A percentile compares a stretch with the other conserved stretches of the same genome.
Conservation (phyloP, 2,797 vertebrate species). For the Mormyrus proboscirostris region DNA sequence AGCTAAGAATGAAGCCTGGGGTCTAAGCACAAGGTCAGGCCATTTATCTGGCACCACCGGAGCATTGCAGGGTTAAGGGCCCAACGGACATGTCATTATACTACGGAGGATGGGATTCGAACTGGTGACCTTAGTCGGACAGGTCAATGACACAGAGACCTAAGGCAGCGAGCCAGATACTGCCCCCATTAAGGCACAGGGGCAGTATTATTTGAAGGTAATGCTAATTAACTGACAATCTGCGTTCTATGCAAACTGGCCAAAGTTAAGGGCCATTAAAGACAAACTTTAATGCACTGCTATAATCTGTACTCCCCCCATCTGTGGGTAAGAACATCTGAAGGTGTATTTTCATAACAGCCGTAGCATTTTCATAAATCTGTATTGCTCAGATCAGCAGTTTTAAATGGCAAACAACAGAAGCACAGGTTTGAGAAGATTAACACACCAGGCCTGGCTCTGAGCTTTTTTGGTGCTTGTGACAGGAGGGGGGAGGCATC, state of each 20-base stretch:
- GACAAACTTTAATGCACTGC: not conserved
- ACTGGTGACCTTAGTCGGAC: not conserved
- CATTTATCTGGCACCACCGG: not conserved
- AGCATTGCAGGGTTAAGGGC: not conserved
- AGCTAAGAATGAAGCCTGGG: not conserved
- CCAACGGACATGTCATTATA: not conserved
- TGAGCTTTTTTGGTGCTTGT: not conserved
- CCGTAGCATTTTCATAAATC: not conserved
- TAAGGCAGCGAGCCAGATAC: too few relatives aligned
- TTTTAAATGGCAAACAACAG: constrained; percentile 11
- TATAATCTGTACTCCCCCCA: not conserved
- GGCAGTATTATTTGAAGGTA: not conserved
- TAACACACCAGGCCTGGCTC: not conserved
- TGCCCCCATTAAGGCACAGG: too few relatives aligned
- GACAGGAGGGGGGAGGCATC: not conserved
- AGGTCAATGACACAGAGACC: not conserved
- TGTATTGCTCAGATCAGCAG: not conserved
- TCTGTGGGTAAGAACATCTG: constrained; percentile 1
- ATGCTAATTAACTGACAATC: not conserved
- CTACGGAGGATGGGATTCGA: not conserved
- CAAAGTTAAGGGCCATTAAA: not conserved
- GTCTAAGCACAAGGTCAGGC: not conserved
- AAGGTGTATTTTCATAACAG: constrained; percentile 1
- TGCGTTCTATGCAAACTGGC: not conserved
- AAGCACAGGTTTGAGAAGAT: constrained; percentile 1